Evolutionary conservation across 2,888 invertebrate species (phyloP).

Genomic region (Drosophila algonquin): DNA sequence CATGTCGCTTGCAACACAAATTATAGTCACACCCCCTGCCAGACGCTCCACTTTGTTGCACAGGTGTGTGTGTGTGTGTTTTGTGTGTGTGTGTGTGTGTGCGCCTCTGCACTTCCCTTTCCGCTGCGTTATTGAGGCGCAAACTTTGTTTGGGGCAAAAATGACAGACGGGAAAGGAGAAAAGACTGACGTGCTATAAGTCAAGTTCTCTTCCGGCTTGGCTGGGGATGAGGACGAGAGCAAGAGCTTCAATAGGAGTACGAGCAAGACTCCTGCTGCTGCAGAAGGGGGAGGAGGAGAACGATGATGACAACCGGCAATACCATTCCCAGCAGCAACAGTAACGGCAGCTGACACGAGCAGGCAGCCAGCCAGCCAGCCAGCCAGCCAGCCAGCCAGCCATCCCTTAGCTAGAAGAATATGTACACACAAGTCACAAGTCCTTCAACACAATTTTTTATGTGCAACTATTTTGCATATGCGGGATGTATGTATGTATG

Average conservation of each 20-base stretch:
- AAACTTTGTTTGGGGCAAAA: conserved; percentile 53
- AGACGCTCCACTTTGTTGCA: conserved; percentile 5
- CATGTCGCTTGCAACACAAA: conserved; percentile 47
- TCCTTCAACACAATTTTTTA: conserved; percentile 70
- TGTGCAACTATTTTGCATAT: conserved; percentile 77
- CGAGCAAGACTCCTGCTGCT: neutral
- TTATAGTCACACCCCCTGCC: conserved; percentile 47
- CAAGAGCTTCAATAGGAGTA: conserved; percentile 7
- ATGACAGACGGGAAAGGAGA: conserved; percentile 13
- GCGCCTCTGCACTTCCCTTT: conserved; percentile 70
- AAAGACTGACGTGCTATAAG: conserved; percentile 54
- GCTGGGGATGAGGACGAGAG: conserved; percentile 17
- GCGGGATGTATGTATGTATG: neutral
- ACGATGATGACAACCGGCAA: conserved; percentile 56
- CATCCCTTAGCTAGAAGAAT: conserved; percentile 52
- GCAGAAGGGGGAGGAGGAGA: conserved; percentile 21
- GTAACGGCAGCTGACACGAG: conserved; percentile 42
- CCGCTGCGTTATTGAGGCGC: conserved; percentile 61
- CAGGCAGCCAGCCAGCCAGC: conserved; percentile 18
- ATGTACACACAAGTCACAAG: conserved; percentile 37
- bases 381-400: conserved; percentile 34
- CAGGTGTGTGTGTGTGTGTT: neutral
- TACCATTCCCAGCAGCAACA: conserved; percentile 21
- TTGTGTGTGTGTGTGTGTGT: neutral
- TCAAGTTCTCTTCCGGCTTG: conserved; percentile 82